Evolutionary conservation across 2,113 vertebrate genomes (phyloP).

Genomic region (Notechis scutatus): DNA sequence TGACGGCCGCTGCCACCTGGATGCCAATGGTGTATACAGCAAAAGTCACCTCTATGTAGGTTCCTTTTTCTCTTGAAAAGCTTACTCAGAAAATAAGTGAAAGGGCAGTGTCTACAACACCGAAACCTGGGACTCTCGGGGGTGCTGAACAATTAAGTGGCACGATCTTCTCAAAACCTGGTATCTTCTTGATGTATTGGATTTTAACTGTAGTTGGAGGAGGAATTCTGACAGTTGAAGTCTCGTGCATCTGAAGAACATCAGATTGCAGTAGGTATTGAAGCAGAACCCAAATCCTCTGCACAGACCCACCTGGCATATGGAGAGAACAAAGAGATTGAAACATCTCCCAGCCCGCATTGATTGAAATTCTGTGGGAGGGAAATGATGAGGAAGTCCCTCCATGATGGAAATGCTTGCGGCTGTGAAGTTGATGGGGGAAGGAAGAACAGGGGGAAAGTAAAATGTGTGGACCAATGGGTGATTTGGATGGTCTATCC

Average conservation of each 20-base stretch:
- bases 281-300: neutral
- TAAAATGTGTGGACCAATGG: neutral
- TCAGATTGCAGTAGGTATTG: neutral
- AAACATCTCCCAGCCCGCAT: neutral
- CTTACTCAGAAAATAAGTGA: neutral
- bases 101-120: neutral
- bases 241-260: neutral
- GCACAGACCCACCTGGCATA: neutral
- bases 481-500: neutral
- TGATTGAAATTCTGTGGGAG: neutral
- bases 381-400: no score
- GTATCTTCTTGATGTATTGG: neutral
- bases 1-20: slow-evolving; percentile 75
- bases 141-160: neutral
- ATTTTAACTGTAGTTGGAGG: neutral
- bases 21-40: slow-evolving; percentile 65
- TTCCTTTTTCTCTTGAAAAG: neutral
- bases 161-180: neutral
- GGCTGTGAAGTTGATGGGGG: neutral
- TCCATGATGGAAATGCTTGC: neutral
- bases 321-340: neutral
- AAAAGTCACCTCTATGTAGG: slow-evolving; percentile 65
- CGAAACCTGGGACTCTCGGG: neutral
- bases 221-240: neutral
- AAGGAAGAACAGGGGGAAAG: neutral